Evolutionary conservation across 2,113 vertebrate species (phyloP), one percentile per base, ranked within the genome.

Genomic region (Calypte anna): DNA sequence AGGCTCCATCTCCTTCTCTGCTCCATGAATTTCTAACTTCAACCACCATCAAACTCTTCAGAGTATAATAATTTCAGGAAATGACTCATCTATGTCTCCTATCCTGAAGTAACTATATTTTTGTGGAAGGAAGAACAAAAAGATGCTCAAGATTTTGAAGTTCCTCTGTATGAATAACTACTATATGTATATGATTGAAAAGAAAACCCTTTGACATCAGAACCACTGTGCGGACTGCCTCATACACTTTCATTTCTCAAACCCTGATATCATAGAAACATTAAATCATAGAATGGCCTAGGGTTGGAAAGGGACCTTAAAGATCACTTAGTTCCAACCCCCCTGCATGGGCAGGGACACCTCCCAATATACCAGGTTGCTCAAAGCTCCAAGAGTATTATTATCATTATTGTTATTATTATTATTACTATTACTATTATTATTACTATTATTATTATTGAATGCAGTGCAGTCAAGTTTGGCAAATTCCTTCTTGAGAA

Each of bases 101-200:
- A 43, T 78, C 59, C 77, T 80, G 51, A 81, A 62, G 21, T 54
- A 74, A 74, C 81, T 74, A 24, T 19, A 46, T 40, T 53, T 91
- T 84, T 77, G 91, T 27, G 69, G 68, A 91, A 66, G 43, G 24
- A 63, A 70, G 57, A 92, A 96, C 95, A 73, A 97, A 98, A 98
- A 97, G 97, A 96, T 92, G 91, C 97, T 97, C 36, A 68, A 97
- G 96, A 98, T 98, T 98, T 98, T 98, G 97, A 98, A 98, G 96
- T 97, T 98, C 97, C 96, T 98, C 97, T 98, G 93, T 98, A 97
- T 97, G 96, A 98, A 98, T 96, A 98, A 98, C 96, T 98, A 85
- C 57, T 76, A 95, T 96, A 96, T 98, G 97, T 98, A 97, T 98
- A 97, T 98, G 97, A 98, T 81, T 98, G 97, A 98, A 98, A 99